These are phyloP conservation scores for Scrobipalpa costella DNA, from an alignment of 2,888 invertebrate species.

Conservation along the genomic window DNA sequence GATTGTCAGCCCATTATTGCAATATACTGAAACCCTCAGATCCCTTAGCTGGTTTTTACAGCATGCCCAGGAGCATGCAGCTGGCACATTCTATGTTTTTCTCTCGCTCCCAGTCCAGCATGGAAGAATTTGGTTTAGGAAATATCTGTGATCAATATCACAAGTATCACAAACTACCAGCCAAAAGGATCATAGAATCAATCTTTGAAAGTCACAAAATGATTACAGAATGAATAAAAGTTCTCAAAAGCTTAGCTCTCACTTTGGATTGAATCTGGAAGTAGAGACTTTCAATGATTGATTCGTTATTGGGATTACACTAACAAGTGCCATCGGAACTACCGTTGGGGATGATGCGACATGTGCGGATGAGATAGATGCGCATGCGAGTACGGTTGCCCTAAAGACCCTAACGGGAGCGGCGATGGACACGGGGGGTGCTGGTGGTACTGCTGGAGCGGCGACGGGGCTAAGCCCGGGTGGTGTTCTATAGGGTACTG, in stretches of 20 bases:
- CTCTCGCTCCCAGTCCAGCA: too few relatives aligned
- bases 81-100: too few relatives aligned
- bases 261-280: not conserved
- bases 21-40: too few relatives aligned
- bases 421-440: conserved; percentile 89
- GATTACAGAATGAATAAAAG: not conserved
- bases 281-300: not conserved
- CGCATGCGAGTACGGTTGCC: conserved; percentile 77
- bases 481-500: conserved; percentile 86
- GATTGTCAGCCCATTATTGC: too few relatives aligned
- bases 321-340: conserved; percentile 67
- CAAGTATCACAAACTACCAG: conserved; percentile 6
- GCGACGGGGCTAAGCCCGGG: conserved; percentile 83
- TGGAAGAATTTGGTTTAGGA: too few relatives aligned
- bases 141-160: not conserved
- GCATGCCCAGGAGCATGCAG: too few relatives aligned
- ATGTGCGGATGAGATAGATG: conserved; percentile 85
- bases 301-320: conserved; percentile 13
- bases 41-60: too few relatives aligned
- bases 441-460: conserved; percentile 87
- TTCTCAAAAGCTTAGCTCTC: too few relatives aligned
- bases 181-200: conserved; percentile 8
- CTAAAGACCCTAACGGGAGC: conserved; percentile 81
- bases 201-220: conserved; percentile 4
- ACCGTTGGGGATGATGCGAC: conserved; percentile 91